Base-by-base conservation (phyloP, 2,888 invertebrate species). In the Agonum fuliginosum region DNA sequence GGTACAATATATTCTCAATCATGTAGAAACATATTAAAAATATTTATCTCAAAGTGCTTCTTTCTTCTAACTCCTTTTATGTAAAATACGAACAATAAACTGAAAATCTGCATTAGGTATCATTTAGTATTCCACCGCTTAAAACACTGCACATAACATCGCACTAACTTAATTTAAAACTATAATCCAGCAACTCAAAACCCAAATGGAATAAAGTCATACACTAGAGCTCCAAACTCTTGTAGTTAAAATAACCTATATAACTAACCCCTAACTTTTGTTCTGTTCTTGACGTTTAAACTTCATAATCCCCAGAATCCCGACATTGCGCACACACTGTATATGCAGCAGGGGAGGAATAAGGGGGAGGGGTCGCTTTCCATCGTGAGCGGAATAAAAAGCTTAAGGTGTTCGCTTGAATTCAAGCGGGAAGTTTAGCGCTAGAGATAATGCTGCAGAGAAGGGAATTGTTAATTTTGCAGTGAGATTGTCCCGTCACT, bases 231-330 rank as follows among this genome's bases (percentile, higher is more conserved):
- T 37, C 3, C 37, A 37, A 43, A 43, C 12, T 12, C 14, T 2
- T 3, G 24, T 54, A 54, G 54, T 54, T 54, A 54, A 48, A 54
- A 54, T 54, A 54, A 54, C 54, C 54, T 54, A 54, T 24, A 54
- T 54, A 54, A 12, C 22, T 12, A 24, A 22, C 54, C 2, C 3
- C 54, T n/a, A 54, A 54, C 54, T 54, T 54, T 54, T 24, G 22
- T 54, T 54, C 54, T n/a, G 37, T 37, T 37, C 37, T n/a, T 37
- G 37, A 37, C 37, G 12, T 37, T 37, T 37, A 37, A 37, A 37
- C 37, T 37, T 8, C 37, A 37, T 37, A 37, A 37, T 37, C 37
- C 37, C 37, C 12, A 2, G n/a, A 37, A 37, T 10, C 37, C 37
- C 37, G 12, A 37, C 37, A 37, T 37, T 37, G 37, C 37, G n/a